Conservation (phyloP, 2,797 vertebrate species). For the Propithecus perrieri region DNA sequence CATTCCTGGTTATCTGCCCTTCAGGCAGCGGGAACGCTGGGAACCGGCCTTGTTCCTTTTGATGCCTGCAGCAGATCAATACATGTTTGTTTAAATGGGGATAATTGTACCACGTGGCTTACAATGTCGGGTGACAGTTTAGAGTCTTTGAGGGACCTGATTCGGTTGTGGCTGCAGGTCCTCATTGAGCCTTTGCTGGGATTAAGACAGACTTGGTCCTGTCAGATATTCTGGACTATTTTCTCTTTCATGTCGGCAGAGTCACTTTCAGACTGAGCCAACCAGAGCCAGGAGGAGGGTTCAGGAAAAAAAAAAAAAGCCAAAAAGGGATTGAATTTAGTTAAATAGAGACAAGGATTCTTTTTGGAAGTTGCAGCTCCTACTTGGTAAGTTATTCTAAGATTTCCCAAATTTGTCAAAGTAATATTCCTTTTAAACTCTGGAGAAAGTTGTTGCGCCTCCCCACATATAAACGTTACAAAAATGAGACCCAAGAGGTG, state of each 20-base stretch:
- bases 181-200: background rate
- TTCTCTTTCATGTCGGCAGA: background rate
- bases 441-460: background rate
- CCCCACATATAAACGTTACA: background rate
- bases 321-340: background rate
- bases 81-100: background rate
- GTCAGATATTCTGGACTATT: background rate
- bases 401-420: background rate
- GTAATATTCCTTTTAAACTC: background rate
- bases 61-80: background rate
- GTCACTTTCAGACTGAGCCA: background rate
- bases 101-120: background rate
- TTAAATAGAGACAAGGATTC: background rate
- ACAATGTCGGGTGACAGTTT: background rate
- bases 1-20: background rate
- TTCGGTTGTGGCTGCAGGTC: too few species aligned
- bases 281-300: background rate
- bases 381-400: background rate
- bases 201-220: background rate
- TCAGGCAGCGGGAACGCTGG: background rate
- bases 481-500: background rate
- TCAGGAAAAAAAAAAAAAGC: too few species aligned
- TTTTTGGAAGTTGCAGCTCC: background rate
- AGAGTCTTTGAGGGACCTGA: background rate
- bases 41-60: background rate